These are phyloP conservation scores for Flexamia atlantica DNA, from an alignment of 2,888 invertebrate genomes.

Conservation along the genomic window DNA sequence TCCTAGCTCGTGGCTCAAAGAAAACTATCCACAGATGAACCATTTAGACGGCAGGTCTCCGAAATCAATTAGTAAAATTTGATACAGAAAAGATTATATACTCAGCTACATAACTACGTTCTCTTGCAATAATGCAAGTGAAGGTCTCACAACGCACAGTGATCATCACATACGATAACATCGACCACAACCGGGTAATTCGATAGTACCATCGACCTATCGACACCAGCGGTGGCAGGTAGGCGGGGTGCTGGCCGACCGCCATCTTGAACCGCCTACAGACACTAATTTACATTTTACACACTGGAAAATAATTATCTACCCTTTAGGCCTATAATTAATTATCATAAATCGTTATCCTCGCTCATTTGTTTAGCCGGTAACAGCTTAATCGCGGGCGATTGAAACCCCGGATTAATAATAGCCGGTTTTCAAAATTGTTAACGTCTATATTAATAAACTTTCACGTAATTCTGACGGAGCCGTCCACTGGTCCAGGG, in stretches of 20 bases:
- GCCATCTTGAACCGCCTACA: conserved; percentile 57
- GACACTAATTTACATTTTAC: conserved; percentile 61
- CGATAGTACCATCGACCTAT: too few relatives aligned
- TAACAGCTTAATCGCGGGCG: conserved; percentile 50
- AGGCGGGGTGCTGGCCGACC: conserved; percentile 1
- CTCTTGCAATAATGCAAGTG: too few relatives aligned
- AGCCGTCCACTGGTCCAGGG: neutral
- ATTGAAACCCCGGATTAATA: conserved; percentile 58
- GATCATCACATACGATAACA: too few relatives aligned
- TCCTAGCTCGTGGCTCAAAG: too few relatives aligned
- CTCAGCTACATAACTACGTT: too few relatives aligned
- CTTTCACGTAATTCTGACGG: conserved; percentile 49
- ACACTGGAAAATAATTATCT: conserved; percentile 61
- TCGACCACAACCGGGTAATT: too few relatives aligned
- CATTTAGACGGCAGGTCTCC: too few relatives aligned
- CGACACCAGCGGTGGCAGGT: neutral
- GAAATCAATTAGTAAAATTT: too few relatives aligned
- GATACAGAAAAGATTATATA: too few relatives aligned
- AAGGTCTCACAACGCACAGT: too few relatives aligned
- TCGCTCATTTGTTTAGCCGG: conserved; percentile 59
- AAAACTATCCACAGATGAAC: too few relatives aligned
- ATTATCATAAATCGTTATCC: conserved; percentile 62
- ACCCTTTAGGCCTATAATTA: conserved; percentile 63
- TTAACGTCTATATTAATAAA: conserved; percentile 60
- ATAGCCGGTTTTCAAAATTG: conserved; percentile 52